Evolutionary conservation across 2,113 vertebrate species (phyloP).

Genomic region (Spea bombifrons): DNA sequence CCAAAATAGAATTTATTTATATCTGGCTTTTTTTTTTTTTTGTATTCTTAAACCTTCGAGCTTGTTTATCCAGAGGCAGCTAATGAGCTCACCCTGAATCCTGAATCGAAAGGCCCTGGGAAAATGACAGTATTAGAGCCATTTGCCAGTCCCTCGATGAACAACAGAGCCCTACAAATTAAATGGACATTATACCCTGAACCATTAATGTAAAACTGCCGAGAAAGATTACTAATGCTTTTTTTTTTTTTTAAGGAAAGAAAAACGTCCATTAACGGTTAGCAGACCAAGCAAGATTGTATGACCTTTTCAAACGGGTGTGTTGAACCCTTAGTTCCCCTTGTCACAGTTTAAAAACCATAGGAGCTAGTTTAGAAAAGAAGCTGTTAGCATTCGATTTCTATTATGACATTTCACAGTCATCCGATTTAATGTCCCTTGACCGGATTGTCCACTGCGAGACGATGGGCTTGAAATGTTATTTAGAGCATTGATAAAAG

Average conservation of each 20-base stretch:
- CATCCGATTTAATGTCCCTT: conserved; percentile 90
- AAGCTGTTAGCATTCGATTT: conserved; percentile 91
- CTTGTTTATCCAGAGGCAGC: conserved; percentile 50
- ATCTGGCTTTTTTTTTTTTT: conserved; percentile 36
- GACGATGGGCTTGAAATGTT: conserved; percentile 91
- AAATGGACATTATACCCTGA: conserved; percentile 67
- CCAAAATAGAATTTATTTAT: conserved; percentile 45
- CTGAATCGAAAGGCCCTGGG: conserved; percentile 55
- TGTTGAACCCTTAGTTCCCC: conserved; percentile 80
- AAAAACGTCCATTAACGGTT: conserved; percentile 84
- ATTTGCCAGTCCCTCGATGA: conserved; percentile 60
- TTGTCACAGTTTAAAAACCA: conserved; percentile 86
- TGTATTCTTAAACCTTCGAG: conserved; percentile 48
- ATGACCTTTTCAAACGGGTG: conserved; percentile 89
- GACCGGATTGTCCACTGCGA: conserved; percentile 87
- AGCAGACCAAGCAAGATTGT: conserved; percentile 76
- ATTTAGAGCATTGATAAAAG: conserved; percentile 96
- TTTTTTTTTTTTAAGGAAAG: conserved; percentile 57
- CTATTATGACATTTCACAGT: conserved; percentile 90
- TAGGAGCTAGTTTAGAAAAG: conserved; percentile 75
- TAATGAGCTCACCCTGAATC: conserved; percentile 56
- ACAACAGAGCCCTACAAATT: conserved; percentile 65
- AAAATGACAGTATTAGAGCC: conserved; percentile 61
- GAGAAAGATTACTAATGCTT: conserved; percentile 71
- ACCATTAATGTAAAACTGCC: conserved; percentile 68